Evolutionary conservation across 2,797 vertebrate genomes (phyloP).

Genomic region (Zonotrichia albicollis): DNA sequence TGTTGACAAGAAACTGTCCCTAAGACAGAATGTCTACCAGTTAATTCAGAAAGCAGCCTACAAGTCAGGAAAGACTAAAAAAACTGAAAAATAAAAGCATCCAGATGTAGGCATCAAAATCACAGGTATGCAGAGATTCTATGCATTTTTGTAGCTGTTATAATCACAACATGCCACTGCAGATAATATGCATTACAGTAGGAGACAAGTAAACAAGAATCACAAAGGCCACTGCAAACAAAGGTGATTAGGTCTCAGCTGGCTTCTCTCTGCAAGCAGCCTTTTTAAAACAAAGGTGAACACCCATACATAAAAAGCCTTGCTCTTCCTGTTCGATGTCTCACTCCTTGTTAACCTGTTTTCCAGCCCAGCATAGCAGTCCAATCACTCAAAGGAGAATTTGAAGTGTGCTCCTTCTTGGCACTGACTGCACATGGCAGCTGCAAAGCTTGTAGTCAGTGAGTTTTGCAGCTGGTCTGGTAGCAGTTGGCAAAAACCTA

Average conservation of each 20-base stretch:
- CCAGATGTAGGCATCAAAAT: not conserved
- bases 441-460: constrained; percentile 68
- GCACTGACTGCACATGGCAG: constrained; percentile 56
- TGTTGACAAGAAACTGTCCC: not conserved
- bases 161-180: not conserved
- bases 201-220: constrained; percentile 5
- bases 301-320: not conserved
- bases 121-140: not conserved
- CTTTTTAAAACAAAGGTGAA: constrained; percentile 7
- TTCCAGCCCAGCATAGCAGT: constrained; percentile 17
- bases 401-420: constrained; percentile 62
- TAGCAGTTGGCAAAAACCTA: constrained; percentile 71
- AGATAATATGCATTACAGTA: not conserved
- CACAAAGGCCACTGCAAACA: constrained; percentile 20
- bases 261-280: constrained; percentile 16
- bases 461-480: constrained; percentile 75
- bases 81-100: not conserved
- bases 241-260: constrained; percentile 27
- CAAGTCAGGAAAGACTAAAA: not conserved
- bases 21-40: not conserved
- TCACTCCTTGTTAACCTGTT: constrained; percentile 20
- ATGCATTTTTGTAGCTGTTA: not conserved
- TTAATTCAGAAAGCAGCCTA: not conserved
- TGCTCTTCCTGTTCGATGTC: not conserved
- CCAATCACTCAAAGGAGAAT: constrained; percentile 34